Conservation (phyloP, 2,113 vertebrate species). For the Dasyurus viverrinus region DNA sequence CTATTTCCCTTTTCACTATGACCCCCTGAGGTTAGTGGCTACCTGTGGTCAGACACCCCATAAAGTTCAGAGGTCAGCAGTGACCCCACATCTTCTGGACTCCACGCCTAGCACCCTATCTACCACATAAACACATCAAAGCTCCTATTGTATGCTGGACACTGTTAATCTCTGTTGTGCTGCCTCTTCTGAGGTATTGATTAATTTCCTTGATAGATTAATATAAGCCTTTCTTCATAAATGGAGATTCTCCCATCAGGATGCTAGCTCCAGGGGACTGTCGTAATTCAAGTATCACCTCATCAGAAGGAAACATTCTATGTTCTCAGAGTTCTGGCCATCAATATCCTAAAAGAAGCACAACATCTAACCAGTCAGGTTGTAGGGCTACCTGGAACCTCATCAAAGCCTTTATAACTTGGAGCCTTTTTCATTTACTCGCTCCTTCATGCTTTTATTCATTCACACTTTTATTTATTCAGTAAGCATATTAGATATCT, state of each 20-base stretch:
- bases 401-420: background rate
- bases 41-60: background rate
- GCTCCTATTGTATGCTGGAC: background rate
- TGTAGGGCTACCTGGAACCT: too few species aligned
- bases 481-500: too few species aligned
- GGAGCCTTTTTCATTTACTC: background rate
- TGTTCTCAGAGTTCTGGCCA: background rate
- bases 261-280: background rate
- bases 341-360: background rate
- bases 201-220: background rate
- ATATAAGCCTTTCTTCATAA: background rate
- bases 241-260: background rate
- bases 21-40: background rate
- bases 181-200: background rate
- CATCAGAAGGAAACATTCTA: background rate
- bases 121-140: background rate
- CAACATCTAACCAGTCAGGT: background rate
- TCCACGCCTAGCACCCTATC: background rate
- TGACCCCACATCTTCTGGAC: background rate
- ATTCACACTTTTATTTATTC: too few species aligned
- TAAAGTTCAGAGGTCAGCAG: background rate
- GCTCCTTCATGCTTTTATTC: too few species aligned
- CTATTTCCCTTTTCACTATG: background rate
- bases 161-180: background rate
- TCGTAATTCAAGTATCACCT: background rate